A percentile compares a stretch with the other conserved stretches of the same genome.
Conservation (phyloP, 1,140 invertebrate genomes). For the Drosophila bifasciata region DNA sequence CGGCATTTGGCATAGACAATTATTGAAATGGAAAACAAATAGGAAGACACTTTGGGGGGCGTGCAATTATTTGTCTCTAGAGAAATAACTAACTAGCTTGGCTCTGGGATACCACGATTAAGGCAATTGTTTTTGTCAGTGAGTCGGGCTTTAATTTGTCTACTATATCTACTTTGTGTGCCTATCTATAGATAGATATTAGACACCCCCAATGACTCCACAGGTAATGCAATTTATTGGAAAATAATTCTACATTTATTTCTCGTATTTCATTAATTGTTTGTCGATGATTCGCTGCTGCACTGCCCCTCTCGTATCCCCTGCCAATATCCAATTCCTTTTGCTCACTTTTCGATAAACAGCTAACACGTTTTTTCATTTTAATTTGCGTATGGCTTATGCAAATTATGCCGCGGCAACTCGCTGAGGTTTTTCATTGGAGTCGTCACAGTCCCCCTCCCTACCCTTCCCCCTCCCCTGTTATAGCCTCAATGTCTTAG, state of each 20-base stretch:
- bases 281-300: too few species aligned
- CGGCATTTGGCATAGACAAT: not conserved
- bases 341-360: slow-evolving; percentile 58
- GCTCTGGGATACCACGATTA: not conserved
- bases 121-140: slow-evolving; percentile 13
- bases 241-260: too few species aligned
- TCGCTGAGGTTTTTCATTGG: too few species aligned
- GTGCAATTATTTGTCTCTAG: too few species aligned
- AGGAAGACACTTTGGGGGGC: not conserved
- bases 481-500: too few species aligned
- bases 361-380: slow-evolving; percentile 77
- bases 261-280: too few species aligned
- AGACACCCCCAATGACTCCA: too few species aligned
- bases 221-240: too few species aligned
- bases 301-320: too few species aligned
- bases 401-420: slow-evolving; percentile 53
- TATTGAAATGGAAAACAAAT: slow-evolving; percentile 36
- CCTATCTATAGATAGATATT: too few species aligned
- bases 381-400: slow-evolving; percentile 71
- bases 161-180: not conserved
- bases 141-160: not conserved
- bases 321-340: slow-evolving; percentile 4
- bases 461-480: not conserved
- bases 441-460: slow-evolving; percentile 3
- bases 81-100: not conserved